Conservation (phyloP, 1,140 invertebrate genomes). For the Ips nitidus region DNA sequence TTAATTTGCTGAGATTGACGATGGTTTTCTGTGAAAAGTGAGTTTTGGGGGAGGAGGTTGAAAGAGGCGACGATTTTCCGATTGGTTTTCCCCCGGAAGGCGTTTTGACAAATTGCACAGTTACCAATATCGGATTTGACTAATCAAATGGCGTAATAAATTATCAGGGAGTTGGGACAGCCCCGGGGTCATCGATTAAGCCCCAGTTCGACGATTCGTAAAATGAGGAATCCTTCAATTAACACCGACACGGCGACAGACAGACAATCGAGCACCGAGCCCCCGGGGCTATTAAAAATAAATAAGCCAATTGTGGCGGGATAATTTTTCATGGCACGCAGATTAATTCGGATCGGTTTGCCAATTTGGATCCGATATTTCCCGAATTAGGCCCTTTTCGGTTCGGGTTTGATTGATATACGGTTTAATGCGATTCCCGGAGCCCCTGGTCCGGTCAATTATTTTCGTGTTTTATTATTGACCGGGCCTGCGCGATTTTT, state of each 20-base stretch:
- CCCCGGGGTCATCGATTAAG: conserved; percentile 29
- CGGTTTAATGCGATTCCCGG: conserved; percentile 15
- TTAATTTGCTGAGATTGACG: no score
- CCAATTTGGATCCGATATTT: conserved; percentile 29
- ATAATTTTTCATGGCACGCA: conserved; percentile 30
- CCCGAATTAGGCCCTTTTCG: conserved; percentile 20
- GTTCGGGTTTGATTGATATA: conserved; percentile 26
- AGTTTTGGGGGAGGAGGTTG: background rate
- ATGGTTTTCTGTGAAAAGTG: background rate
- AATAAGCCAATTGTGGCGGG: conserved; percentile 33
- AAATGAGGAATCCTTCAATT: conserved; percentile 36
- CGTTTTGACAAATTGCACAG: conserved; percentile 20
- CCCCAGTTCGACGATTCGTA: conserved; percentile 29
- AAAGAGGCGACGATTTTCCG: no score
- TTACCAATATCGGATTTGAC: conserved; percentile 30
- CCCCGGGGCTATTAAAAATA: conserved; percentile 31
- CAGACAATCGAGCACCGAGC: conserved; percentile 11
- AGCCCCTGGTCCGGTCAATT: conserved; percentile 4
- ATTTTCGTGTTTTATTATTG: conserved; percentile 3
- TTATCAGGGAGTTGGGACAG: conserved; percentile 7
- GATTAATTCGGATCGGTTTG: conserved; percentile 32
- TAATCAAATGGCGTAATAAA: conserved; percentile 36
- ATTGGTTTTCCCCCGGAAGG: conserved; percentile 1
- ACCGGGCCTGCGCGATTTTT: background rate
- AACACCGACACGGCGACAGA: conserved; percentile 34